Conservation (phyloP, 2,113 vertebrate genomes). For the Fukomys damarensis region DNA sequence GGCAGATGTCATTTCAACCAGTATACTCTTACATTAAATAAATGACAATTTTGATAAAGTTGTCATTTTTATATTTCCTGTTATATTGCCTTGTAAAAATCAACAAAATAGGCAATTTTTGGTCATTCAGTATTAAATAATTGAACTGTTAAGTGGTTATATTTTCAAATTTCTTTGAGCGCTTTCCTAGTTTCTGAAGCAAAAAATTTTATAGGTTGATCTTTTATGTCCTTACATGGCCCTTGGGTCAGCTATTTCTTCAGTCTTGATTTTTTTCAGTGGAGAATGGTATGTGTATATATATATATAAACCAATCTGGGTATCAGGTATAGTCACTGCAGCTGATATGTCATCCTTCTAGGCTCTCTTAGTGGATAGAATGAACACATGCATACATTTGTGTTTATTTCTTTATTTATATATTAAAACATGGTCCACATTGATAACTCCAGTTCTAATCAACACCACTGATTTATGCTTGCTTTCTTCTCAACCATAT, state of each 20-base stretch:
- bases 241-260: background rate
- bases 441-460: background rate
- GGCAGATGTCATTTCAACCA: background rate
- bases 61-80: background rate
- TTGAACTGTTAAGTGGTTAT: background rate
- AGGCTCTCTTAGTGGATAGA: background rate
- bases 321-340: background rate
- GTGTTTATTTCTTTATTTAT: background rate
- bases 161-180: background rate
- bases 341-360: background rate
- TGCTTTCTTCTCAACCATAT: background rate
- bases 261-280: background rate
- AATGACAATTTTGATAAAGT: background rate
- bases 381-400: background rate
- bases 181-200: background rate
- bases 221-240: background rate
- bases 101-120: background rate
- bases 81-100: background rate
- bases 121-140: background rate
- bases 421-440: background rate
- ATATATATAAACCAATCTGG: background rate
- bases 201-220: background rate
- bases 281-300: background rate
- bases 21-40: background rate
- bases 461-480: background rate